Evolutionary conservation across 2,797 vertebrate genomes (phyloP).

Genomic region (Sitta carolinensis): DNA sequence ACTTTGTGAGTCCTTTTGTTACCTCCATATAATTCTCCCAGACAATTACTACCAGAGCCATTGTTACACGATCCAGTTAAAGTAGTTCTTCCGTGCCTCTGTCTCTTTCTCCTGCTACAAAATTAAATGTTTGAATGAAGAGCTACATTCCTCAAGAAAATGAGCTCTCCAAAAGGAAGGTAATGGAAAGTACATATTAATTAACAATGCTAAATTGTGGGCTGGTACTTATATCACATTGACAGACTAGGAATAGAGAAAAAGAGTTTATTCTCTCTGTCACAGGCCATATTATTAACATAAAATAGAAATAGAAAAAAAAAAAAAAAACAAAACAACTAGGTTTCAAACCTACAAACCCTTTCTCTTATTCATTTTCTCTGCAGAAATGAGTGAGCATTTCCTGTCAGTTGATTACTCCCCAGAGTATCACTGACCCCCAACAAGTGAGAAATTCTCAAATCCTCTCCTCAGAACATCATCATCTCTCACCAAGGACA

Average conservation of each 20-base stretch:
- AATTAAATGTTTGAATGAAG: slow-evolving; percentile 58
- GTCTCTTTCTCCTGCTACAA: background rate
- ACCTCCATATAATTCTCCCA: slow-evolving; percentile 44
- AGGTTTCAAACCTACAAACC: background rate
- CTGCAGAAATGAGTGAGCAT: background rate
- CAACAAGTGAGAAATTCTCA: background rate
- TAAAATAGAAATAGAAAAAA: background rate
- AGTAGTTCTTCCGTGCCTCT: background rate
- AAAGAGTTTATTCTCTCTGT: background rate
- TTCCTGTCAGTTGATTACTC: background rate
- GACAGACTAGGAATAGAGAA: background rate
- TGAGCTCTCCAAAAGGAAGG: slow-evolving; percentile 40
- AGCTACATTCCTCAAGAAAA: slow-evolving; percentile 44
- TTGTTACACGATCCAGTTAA: slow-evolving; percentile 53
- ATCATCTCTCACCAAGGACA: background rate
- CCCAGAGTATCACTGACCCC: background rate
- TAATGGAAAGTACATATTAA: slow-evolving; percentile 49
- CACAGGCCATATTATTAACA: background rate
- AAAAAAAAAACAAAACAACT: fast-evolving
- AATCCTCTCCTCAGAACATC: background rate
- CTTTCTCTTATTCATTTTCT: background rate
- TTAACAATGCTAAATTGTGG: slow-evolving; percentile 20
- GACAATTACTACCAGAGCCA: slow-evolving; percentile 50
- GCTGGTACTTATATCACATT: slow-evolving; percentile 18
- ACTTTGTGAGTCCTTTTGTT: slow-evolving; percentile 57